Conservation (phyloP, 2,888 invertebrate species). For the Monoplex corrugatus region DNA sequence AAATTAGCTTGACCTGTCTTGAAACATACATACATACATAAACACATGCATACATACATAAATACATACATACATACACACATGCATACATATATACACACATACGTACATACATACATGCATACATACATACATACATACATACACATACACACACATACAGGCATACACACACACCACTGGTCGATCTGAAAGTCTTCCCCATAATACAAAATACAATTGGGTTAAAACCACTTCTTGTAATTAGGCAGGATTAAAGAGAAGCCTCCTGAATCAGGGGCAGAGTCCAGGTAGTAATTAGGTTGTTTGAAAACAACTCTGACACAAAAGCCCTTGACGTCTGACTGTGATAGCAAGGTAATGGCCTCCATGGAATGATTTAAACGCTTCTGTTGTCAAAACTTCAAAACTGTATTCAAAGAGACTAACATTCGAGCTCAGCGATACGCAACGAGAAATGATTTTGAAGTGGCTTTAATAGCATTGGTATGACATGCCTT, state of each 20-base stretch:
- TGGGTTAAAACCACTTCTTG: too few species aligned
- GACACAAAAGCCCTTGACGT: neutral
- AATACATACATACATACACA: too few species aligned
- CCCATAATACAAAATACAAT: too few species aligned
- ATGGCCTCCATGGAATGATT: neutral
- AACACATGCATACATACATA: too few species aligned
- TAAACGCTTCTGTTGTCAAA: neutral
- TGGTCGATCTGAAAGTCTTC: neutral
- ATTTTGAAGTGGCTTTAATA: neutral
- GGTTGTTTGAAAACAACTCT: constrained; percentile 17
- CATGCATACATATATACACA: too few species aligned
- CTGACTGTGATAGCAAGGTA: neutral
- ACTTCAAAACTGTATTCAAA: neutral
- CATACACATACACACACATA: neutral
- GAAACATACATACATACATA: too few species aligned
- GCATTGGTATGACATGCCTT: neutral
- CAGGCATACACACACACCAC: neutral
- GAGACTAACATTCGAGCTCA: neutral
- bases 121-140: neutral
- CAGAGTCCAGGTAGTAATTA: neutral
- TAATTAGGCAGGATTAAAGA: neutral
- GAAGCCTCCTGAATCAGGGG: neutral
- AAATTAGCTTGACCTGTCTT: too few species aligned
- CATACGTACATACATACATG: neutral
- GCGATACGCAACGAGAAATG: neutral